A percentile compares a stretch with the other conserved stretches of the same genome.
These are phyloP conservation scores for Rhyacichthys aspro DNA, from an alignment of 2,797 vertebrate species.

Conservation along the genomic window DNA sequence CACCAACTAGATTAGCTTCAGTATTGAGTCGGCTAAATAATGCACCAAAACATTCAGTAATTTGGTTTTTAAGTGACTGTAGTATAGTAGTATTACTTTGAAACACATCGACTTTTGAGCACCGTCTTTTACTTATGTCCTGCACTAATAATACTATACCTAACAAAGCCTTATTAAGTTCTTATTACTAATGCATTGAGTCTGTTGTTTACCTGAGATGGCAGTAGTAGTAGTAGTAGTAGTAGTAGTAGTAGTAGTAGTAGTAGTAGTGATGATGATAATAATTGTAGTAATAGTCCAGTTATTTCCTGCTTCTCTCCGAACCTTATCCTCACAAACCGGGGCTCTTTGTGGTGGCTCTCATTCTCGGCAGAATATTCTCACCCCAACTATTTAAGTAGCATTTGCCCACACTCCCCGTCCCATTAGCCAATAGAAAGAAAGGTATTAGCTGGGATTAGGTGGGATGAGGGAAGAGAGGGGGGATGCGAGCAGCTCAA, in stretches of 20 bases:
- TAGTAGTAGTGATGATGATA: neutral
- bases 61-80: too few relatives aligned
- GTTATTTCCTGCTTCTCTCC: slow-evolving; percentile 15
- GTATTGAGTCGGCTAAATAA: too few relatives aligned
- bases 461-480: slow-evolving; percentile 78
- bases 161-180: too few relatives aligned
- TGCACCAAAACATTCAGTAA: too few relatives aligned
- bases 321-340: slow-evolving; percentile 38
- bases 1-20: too few relatives aligned
- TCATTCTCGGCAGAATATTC: slow-evolving; percentile 68
- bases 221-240: neutral
- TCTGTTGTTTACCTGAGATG: slow-evolving; percentile 49
- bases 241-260: neutral
- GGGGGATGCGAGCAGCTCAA: slow-evolving; percentile 76
- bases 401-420: slow-evolving; percentile 81
- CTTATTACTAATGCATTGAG: too few relatives aligned
- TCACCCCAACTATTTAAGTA: slow-evolving; percentile 83
- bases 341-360: slow-evolving; percentile 56
- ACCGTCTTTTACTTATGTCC: too few relatives aligned
- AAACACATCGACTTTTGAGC: too few relatives aligned
- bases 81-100: too few relatives aligned
- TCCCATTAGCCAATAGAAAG: slow-evolving; percentile 85
- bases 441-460: slow-evolving; percentile 86
- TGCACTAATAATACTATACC: too few relatives aligned
- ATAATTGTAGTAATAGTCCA: slow-evolving; percentile 25